Conservation (phyloP, 2,888 invertebrate species). For the Stenichneumon culpator region DNA sequence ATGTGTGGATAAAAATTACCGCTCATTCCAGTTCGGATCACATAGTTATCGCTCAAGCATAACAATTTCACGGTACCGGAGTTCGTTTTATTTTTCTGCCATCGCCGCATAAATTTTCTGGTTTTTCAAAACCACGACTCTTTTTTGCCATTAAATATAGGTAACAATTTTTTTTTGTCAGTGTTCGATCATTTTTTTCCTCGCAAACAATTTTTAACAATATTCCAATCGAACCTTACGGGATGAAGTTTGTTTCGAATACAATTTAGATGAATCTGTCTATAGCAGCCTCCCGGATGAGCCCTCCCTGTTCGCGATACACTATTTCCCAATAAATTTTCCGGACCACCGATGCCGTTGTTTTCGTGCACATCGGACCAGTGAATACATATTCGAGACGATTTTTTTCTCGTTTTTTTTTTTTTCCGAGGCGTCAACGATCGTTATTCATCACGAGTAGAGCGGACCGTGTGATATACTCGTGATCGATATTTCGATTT, state of each 20-base stretch:
- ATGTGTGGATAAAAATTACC: too few relatives aligned
- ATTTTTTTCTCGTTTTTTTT: slow-evolving; percentile 53
- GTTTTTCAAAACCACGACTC: too few relatives aligned
- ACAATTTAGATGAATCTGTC: not conserved
- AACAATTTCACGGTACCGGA: too few relatives aligned
- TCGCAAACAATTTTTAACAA: too few relatives aligned
- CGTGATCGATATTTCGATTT: slow-evolving; percentile 55
- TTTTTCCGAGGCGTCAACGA: slow-evolving; percentile 54
- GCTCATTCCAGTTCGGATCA: too few relatives aligned
- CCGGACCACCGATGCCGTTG: slow-evolving; percentile 4
- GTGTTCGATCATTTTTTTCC: too few relatives aligned
- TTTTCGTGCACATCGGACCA: slow-evolving; percentile 22
- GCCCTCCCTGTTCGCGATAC: slow-evolving; percentile 11
- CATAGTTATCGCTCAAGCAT: too few relatives aligned
- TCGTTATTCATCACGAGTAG: slow-evolving; percentile 58
- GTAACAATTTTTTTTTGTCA: too few relatives aligned
- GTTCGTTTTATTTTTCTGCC: too few relatives aligned
- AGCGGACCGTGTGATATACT: slow-evolving; percentile 30
- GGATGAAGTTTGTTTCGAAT: not conserved
- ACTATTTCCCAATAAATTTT: slow-evolving; percentile 55
- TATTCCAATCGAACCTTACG: too few relatives aligned
- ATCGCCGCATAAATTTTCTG: too few relatives aligned
- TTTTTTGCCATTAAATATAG: too few relatives aligned
- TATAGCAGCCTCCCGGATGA: slow-evolving; percentile 8
- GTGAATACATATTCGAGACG: slow-evolving; percentile 47